Conservation (phyloP, 2,113 vertebrate genomes). For the Pteronura brasiliensis region DNA sequence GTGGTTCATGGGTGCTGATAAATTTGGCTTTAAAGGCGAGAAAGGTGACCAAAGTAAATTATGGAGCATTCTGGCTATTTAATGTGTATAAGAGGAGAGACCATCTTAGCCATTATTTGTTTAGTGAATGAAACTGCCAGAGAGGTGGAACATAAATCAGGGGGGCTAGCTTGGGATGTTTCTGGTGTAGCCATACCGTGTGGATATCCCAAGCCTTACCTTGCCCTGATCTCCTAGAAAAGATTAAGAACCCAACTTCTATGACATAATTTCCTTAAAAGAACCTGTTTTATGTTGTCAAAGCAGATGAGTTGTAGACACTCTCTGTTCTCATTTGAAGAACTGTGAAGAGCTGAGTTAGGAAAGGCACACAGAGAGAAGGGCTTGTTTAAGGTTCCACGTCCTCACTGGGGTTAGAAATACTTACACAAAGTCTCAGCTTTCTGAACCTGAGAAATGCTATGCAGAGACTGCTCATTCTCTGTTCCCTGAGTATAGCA, state of each 20-base stretch:
- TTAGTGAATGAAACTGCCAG: background rate
- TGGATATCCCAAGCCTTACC: background rate
- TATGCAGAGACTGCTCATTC: background rate
- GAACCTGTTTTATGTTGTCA: background rate
- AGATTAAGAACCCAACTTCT: background rate
- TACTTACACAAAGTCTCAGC: background rate
- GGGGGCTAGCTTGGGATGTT: background rate
- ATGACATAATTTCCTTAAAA: conserved; percentile 21
- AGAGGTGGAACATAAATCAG: background rate
- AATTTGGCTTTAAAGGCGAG: conserved; percentile 9
- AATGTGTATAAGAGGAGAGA: background rate
- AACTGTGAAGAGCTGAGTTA: background rate
- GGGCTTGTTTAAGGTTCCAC: background rate
- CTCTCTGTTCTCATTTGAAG: background rate
- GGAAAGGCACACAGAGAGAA: background rate
- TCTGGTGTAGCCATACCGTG: background rate
- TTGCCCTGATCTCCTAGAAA: background rate
- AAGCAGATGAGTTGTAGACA: background rate
- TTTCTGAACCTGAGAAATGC: background rate
- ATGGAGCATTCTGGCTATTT: background rate
- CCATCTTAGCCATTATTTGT: background rate
- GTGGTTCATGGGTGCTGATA: background rate
- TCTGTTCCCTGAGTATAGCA: background rate
- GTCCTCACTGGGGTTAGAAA: background rate
- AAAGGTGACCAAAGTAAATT: background rate